Percentiles rank a stretch among this genome's conserved stretches.
These are phyloP conservation scores for Eulacestoma nigropectus DNA, from an alignment of 2,113 vertebrate genomes.

Conservation along the genomic window DNA sequence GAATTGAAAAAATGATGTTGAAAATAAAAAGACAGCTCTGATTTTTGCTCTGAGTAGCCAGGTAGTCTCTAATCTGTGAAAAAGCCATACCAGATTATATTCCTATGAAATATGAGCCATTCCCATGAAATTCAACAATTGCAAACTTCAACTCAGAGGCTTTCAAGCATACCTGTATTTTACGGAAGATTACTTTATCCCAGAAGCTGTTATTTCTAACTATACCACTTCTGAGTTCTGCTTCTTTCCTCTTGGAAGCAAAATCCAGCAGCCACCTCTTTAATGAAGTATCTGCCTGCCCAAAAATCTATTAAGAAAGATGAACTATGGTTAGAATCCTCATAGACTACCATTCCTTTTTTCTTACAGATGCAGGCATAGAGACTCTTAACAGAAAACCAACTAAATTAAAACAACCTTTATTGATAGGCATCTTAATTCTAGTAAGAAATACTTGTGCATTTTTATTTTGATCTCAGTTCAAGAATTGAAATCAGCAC, in stretches of 20 bases:
- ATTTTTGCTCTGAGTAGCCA: not conserved
- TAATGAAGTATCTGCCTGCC: conserved; percentile 87
- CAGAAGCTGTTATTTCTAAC: conserved; percentile 91
- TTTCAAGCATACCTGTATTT: conserved; percentile 85
- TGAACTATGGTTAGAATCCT: not conserved
- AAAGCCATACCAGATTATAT: not conserved
- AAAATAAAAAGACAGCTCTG: not conserved
- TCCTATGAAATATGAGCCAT: not conserved
- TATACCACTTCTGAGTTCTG: conserved; percentile 88
- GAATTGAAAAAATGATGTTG: not conserved
- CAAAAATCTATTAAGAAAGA: conserved; percentile 79
- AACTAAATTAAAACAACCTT: not conserved
- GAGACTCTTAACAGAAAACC: not conserved
- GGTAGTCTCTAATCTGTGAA: not conserved
- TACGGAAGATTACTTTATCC: conserved; percentile 94
- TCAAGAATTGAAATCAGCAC: not conserved
- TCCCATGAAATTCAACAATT: not conserved
- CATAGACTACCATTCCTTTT: not conserved
- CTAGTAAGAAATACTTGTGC: not conserved
- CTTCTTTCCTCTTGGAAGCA: conserved; percentile 90
- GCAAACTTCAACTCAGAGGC: not conserved
- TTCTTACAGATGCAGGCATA: not conserved
- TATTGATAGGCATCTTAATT: not conserved
- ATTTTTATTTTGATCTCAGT: not conserved
- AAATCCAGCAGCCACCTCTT: conserved; percentile 94